Evolutionary conservation across 2,888 invertebrate genomes (phyloP).

Genomic region (Agrilus mali): DNA sequence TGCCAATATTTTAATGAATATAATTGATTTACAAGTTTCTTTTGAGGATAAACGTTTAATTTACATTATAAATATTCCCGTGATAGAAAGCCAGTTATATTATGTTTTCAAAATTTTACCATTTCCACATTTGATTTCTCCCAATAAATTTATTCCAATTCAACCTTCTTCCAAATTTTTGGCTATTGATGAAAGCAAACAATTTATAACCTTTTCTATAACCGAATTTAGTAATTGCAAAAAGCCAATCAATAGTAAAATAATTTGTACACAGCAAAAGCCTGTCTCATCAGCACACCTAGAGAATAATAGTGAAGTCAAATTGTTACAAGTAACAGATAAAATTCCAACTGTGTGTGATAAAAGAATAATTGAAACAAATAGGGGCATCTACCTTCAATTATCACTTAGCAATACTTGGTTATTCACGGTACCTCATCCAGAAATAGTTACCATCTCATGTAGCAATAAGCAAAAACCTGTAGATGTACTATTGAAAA

Average conservation of each 20-base stretch:
- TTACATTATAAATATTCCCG: not conserved
- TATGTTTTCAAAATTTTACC: not conserved
- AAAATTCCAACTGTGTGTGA: not conserved
- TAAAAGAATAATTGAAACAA: not conserved
- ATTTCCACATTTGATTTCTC: not conserved
- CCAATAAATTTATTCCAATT: not conserved
- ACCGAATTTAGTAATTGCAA: not conserved
- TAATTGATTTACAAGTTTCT: not conserved
- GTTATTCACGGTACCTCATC: not conserved
- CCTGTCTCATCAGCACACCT: not conserved
- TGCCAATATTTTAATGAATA: not conserved
- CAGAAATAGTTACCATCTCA: not conserved
- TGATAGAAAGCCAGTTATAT: not conserved
- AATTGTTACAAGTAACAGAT: not conserved
- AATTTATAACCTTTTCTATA: not conserved
- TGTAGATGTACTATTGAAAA: not conserved
- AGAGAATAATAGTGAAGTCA: not conserved
- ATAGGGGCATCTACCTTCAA: not conserved
- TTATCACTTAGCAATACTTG: not conserved
- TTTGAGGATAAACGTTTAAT: not conserved
- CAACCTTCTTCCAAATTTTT: not conserved
- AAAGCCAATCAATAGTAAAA: not conserved
- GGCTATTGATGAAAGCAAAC: not conserved
- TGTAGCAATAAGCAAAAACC: not conserved
- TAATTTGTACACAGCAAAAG: not conserved